These are phyloP conservation scores for Drosophila chauvacae DNA, from an alignment of 1,140 invertebrate species.

Conservation along the genomic window DNA sequence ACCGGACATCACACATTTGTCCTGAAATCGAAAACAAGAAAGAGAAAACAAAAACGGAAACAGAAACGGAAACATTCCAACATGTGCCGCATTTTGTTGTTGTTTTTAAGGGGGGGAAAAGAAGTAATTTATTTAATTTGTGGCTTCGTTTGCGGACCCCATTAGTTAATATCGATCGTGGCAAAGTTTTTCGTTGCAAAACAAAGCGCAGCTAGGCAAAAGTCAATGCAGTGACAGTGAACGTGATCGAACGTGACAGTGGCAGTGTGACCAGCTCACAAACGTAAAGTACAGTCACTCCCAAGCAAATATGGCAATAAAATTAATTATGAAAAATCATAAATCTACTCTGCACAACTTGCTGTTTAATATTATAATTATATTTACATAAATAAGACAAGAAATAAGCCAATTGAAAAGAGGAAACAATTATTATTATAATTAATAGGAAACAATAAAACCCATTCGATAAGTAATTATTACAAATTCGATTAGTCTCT, in stretches of 20 bases:
- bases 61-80: slow-evolving; percentile 6
- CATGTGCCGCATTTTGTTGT: slow-evolving; percentile 19
- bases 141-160: slow-evolving; percentile 17
- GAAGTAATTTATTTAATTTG: slow-evolving; percentile 32
- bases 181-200: slow-evolving; percentile 65
- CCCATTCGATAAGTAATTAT: neutral
- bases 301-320: neutral
- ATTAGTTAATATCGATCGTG: slow-evolving; percentile 46
- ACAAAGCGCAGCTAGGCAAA: slow-evolving; percentile 62
- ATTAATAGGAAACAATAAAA: neutral
- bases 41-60: slow-evolving; percentile 7
- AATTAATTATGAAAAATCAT: neutral
- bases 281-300: slow-evolving; percentile 1
- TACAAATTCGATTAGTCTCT: neutral
- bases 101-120: slow-evolving; percentile 6
- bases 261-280: slow-evolving; percentile 36
- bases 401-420: neutral
- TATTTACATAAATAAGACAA: neutral
- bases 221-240: slow-evolving; percentile 47
- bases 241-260: slow-evolving; percentile 26
- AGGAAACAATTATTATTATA: neutral
- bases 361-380: neutral
- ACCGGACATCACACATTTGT: slow-evolving; percentile 84
- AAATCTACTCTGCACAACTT: neutral
- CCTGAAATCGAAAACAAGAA: slow-evolving; percentile 62